Conservation (phyloP, 2,888 invertebrate species). For the Hedya salicella region DNA sequence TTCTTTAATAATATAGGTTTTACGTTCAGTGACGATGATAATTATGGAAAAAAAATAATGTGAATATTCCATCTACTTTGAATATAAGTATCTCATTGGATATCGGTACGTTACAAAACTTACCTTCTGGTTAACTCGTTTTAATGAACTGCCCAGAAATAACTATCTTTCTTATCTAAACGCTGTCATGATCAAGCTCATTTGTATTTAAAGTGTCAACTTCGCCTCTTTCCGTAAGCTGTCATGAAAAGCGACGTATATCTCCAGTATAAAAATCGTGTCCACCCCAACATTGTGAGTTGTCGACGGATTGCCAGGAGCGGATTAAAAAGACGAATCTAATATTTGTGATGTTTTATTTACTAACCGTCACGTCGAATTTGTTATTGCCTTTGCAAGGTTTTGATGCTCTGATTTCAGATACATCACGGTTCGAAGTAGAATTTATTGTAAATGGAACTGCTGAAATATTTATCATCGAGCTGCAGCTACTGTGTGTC, state of each 20-base stretch:
- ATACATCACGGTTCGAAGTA: background rate
- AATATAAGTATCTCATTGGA: no score
- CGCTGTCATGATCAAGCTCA: slow-evolving; percentile 32
- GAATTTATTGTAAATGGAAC: slow-evolving; percentile 2
- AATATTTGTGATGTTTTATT: slow-evolving; percentile 34
- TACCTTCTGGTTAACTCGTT: no score
- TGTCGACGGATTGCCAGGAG: slow-evolving; percentile 49
- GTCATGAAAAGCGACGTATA: slow-evolving; percentile 74
- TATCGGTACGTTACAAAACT: no score
- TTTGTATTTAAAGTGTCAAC: slow-evolving; percentile 65
- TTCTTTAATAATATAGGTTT: no score
- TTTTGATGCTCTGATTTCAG: slow-evolving; percentile 13
- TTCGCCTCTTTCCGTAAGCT: slow-evolving; percentile 64
- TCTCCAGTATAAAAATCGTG: slow-evolving; percentile 67
- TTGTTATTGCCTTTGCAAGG: slow-evolving; percentile 20
- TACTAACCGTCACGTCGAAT: slow-evolving; percentile 24
- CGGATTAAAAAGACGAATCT: slow-evolving; percentile 52
- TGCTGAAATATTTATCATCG: background rate
- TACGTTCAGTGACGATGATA: no score
- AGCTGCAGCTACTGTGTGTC: background rate
- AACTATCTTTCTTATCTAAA: background rate
- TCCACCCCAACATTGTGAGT: slow-evolving; percentile 56
- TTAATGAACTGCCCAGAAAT: no score
- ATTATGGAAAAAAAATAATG: no score
- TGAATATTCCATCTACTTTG: no score